phyloP scores from a whole-genome alignment of 2,797 vertebrate species.

The Gobio occitaniae region DNA sequence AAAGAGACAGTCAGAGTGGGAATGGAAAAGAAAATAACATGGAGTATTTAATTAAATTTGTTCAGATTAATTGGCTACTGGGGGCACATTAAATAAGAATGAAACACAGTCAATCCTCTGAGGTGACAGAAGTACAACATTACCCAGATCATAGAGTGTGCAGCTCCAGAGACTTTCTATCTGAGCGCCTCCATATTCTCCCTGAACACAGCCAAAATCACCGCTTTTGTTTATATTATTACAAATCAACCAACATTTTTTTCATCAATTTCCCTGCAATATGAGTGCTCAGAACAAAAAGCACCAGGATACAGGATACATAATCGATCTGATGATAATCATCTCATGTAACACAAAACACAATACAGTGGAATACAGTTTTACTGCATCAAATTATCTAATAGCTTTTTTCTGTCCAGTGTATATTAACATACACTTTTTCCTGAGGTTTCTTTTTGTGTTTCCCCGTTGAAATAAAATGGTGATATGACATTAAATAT shows the following conservation, averaged over 20 bases:
- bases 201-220: background rate
- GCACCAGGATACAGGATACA: background rate
- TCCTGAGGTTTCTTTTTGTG: background rate
- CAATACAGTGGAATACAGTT: background rate
- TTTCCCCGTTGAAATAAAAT: background rate
- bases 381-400: background rate
- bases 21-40: conserved; percentile 18
- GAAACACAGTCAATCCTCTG: conserved; percentile 25
- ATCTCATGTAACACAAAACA: background rate
- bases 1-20: conserved; percentile 12
- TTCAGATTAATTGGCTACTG: conserved; percentile 31
- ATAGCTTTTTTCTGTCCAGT: background rate
- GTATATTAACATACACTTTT: background rate
- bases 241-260: background rate
- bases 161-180: conserved; percentile 17
- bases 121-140: conserved; percentile 23
- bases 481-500: background rate
- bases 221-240: conserved; percentile 28
- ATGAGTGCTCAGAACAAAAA: background rate
- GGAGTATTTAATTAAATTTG: conserved; percentile 41
- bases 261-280: background rate
- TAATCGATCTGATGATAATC: background rate
- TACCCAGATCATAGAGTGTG: conserved; percentile 8
- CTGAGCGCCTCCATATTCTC: background rate
- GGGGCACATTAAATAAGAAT: background rate